phyloP scores from a whole-genome alignment of 2,797 vertebrate genomes.

The Artibeus lituratus region DNA sequence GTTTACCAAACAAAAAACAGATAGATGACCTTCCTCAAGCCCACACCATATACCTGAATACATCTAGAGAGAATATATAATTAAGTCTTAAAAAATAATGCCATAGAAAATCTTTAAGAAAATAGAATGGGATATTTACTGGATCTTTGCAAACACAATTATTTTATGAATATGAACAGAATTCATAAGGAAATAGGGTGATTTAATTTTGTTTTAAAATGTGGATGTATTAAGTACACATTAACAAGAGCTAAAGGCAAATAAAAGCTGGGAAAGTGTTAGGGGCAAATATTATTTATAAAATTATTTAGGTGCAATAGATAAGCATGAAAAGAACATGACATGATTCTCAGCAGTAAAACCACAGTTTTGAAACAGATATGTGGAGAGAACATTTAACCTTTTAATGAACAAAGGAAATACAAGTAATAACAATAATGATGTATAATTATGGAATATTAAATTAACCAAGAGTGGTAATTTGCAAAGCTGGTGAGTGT shows the following conservation, averaged over 20 bases:
- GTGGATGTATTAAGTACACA: background rate
- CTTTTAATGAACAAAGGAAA: background rate
- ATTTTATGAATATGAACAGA: background rate
- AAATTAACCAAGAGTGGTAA: background rate
- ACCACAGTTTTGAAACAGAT: background rate
- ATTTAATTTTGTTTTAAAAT: background rate
- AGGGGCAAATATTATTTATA: background rate
- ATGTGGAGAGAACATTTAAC: background rate
- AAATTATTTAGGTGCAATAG: background rate
- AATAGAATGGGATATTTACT: background rate
- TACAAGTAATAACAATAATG: background rate
- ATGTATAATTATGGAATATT: background rate
- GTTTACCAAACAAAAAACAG: background rate
- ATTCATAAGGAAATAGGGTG: background rate
- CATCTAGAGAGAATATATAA: background rate
- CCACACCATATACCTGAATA: background rate
- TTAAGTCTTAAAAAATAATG: background rate
- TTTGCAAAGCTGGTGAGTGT: background rate
- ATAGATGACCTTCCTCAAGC: background rate
- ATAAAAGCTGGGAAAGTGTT: background rate
- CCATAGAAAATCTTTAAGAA: background rate
- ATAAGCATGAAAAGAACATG: background rate
- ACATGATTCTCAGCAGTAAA: background rate
- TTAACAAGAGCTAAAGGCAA: background rate
- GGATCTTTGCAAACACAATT: background rate